phyloP scores from a whole-genome alignment of 2,113 vertebrate species.

The Syngnathus typhle region DNA sequence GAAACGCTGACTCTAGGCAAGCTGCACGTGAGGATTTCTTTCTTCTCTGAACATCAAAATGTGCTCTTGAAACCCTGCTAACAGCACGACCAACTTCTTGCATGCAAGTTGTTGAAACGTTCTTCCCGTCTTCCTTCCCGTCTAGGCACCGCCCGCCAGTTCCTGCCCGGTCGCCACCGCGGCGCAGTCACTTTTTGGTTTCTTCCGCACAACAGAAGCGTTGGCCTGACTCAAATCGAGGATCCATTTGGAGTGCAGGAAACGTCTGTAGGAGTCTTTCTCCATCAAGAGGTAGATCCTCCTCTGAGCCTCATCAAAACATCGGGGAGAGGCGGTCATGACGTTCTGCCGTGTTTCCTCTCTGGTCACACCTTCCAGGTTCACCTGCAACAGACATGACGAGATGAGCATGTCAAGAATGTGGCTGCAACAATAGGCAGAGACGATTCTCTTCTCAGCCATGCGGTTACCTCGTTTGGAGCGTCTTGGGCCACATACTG shows the following conservation, averaged over 20 bases:
- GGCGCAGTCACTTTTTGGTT: constrained; percentile 13
- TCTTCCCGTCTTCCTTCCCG: not conserved
- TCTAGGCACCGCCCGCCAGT: constrained; percentile 31
- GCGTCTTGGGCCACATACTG: constrained; percentile 81
- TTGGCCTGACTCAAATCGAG: constrained; percentile 44
- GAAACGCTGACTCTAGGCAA: too few relatives aligned
- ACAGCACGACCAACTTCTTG: not conserved
- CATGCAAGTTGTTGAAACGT: not conserved
- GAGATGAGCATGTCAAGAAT: not conserved
- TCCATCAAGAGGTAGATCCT: constrained; percentile 74
- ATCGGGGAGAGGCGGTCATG: constrained; percentile 33
- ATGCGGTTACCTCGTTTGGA: constrained; percentile 77
- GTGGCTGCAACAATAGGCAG: too few relatives aligned
- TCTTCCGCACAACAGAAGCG: constrained; percentile 14
- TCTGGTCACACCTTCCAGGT: constrained; percentile 67
- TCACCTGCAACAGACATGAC: constrained; percentile 55
- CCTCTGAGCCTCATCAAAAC: constrained; percentile 71
- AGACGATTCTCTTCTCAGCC: too few relatives aligned
- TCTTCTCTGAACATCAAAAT: not conserved
- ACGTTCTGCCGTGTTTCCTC: constrained; percentile 63
- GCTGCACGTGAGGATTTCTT: not conserved
- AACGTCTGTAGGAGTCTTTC: constrained; percentile 75
- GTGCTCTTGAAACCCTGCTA: not conserved
- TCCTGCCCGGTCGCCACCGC: not conserved
- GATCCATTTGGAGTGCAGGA: constrained; percentile 66